phyloP scores from a whole-genome alignment of 2,888 invertebrate species.

The Tachina lurida region DNA sequence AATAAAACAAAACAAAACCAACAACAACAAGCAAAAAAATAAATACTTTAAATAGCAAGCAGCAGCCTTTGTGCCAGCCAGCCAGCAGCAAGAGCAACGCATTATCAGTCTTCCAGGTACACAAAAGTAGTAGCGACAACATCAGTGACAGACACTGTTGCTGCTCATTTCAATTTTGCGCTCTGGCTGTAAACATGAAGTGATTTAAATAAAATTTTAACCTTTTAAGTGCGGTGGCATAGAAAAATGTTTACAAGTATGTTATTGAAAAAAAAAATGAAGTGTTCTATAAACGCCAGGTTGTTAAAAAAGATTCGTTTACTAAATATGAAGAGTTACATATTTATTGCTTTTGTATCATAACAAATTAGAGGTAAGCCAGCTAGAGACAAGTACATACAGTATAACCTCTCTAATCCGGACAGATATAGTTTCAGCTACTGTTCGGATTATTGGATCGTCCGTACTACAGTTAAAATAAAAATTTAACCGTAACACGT shows the following conservation, averaged over 20 bases:
- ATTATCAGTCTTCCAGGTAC: conserved; percentile 34
- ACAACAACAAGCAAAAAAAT: neutral
- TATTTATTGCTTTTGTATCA: too few species aligned
- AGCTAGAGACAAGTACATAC: too few species aligned
- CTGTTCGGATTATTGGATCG: too few species aligned
- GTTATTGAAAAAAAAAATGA: too few species aligned
- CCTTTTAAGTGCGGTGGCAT: neutral
- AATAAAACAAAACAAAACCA: neutral
- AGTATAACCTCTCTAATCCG: too few species aligned
- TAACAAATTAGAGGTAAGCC: too few species aligned
- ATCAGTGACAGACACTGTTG: neutral
- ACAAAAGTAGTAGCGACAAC: neutral
- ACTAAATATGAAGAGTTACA: too few species aligned
- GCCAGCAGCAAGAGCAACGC: conserved; percentile 40
- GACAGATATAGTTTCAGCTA: too few species aligned
- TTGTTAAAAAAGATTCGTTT: neutral
- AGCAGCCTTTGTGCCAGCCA: conserved; percentile 1
- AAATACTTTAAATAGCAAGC: conserved; percentile 25
- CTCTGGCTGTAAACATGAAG: conserved; percentile 19
- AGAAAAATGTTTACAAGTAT: neutral
- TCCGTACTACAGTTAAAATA: too few species aligned
- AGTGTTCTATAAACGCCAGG: too few species aligned
- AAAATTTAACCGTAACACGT: too few species aligned
- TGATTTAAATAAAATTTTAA: conserved; percentile 28
- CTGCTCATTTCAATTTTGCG: conserved; percentile 14